Conservation (phyloP, 2,797 vertebrate genomes). For the Discoglossus pictus region DNA sequence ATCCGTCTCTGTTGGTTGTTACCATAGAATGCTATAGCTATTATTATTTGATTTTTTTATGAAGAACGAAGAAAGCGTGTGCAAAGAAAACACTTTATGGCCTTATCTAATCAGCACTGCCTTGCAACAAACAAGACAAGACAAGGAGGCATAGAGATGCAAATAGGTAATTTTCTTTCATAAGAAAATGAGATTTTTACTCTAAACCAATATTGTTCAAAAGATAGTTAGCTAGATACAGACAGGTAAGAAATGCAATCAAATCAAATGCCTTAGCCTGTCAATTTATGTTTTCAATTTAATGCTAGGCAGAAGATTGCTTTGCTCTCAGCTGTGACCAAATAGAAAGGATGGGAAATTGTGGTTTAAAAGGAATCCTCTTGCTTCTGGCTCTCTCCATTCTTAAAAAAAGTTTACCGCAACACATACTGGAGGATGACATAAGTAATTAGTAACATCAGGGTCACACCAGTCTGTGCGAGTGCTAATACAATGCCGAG, state of each 20-base stretch:
- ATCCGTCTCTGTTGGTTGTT: slow-evolving; percentile 1
- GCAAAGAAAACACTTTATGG: background rate
- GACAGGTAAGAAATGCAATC: slow-evolving; percentile 27
- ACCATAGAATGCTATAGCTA: background rate
- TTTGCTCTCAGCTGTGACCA: slow-evolving; percentile 45
- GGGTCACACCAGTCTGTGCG: background rate
- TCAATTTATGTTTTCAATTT: slow-evolving; percentile 45
- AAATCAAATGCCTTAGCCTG: slow-evolving; percentile 23
- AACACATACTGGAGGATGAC: slow-evolving; percentile 15
- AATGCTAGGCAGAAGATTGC: slow-evolving; percentile 45
- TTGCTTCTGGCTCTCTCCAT: background rate
- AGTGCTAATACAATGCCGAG: background rate
- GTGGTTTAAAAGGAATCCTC: slow-evolving; percentile 22
- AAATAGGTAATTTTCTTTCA: background rate
- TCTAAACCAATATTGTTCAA: slow-evolving; percentile 11
- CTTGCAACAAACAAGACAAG: background rate
- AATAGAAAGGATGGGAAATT: slow-evolving; percentile 23
- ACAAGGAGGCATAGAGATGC: background rate
- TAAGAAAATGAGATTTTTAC: slow-evolving; percentile 19
- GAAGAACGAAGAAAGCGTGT: background rate
- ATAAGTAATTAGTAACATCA: slow-evolving; percentile 18
- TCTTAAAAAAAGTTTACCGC: background rate
- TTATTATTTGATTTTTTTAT: slow-evolving; percentile 2
- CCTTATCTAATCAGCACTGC: background rate
- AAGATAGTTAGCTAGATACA: slow-evolving; percentile 21